A percentile compares a stretch with the other conserved stretches of the same genome.
Evolutionary conservation across 2,113 vertebrate genomes (phyloP).

Genomic region (Crotalus tigris): DNA sequence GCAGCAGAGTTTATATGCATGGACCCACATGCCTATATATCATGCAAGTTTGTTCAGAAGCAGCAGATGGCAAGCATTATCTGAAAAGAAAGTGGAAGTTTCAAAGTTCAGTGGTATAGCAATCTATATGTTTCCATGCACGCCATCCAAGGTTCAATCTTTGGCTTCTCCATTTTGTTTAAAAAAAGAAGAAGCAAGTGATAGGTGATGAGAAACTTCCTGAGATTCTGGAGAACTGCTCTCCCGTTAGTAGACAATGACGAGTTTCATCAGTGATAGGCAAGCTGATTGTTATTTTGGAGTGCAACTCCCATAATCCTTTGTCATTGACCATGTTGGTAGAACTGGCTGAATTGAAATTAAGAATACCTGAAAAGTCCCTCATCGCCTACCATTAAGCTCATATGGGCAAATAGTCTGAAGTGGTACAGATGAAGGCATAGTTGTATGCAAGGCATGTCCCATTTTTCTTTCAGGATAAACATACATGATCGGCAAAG

Average conservation of each 20-base stretch:
- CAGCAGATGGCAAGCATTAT: background rate
- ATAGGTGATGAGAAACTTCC: background rate
- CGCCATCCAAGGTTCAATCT: background rate
- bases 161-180: background rate
- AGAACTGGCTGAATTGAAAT: background rate
- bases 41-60: background rate
- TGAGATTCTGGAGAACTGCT: background rate
- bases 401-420: background rate
- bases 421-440: background rate
- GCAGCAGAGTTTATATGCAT: background rate
- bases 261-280: background rate
- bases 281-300: background rate
- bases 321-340: background rate
- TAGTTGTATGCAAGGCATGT: background rate
- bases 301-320: background rate
- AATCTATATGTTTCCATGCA: background rate
- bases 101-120: background rate
- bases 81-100: background rate
- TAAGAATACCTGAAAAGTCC: background rate
- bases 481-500: background rate
- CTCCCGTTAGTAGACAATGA: background rate
- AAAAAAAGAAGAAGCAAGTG: background rate
- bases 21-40: background rate
- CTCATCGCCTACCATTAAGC: background rate
- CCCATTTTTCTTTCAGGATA: background rate